phyloP scores from a whole-genome alignment of 2,888 invertebrate species.

The Hydropsyche betteni region DNA sequence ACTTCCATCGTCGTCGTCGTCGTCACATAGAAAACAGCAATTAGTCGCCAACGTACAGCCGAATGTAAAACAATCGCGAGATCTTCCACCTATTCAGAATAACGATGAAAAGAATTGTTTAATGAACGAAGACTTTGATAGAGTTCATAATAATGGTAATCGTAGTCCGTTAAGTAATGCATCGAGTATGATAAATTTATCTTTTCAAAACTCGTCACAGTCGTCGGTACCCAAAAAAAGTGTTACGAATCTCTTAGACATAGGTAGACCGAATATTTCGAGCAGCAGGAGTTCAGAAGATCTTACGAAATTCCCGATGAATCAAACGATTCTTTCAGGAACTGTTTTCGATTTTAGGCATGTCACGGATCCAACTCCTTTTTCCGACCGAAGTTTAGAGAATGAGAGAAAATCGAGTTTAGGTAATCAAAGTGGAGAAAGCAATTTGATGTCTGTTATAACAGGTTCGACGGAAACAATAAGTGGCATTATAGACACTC shows the following conservation, averaged over 20 bases:
- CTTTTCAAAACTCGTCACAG: conserved; percentile 40
- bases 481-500: conserved; percentile 75
- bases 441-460: conserved; percentile 64
- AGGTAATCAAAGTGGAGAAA: conserved; percentile 42
- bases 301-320: conserved; percentile 47
- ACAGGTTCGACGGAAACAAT: conserved; percentile 79
- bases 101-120: conserved; percentile 7
- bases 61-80: conserved; percentile 43
- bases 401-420: conserved; percentile 46
- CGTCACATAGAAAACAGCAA: conserved; percentile 8
- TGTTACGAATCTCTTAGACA: conserved; percentile 41
- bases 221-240: conserved; percentile 35
- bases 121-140: conserved; percentile 35
- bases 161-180: conserved; percentile 49
- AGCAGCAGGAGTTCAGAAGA: conserved; percentile 51
- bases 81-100: conserved; percentile 38
- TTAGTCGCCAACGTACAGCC: conserved; percentile 28
- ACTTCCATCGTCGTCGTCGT: conserved; percentile 50
- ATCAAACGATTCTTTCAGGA: conserved; percentile 49
- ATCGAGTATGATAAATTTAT: conserved; percentile 50
- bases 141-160: conserved; percentile 44
- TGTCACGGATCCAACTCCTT: conserved; percentile 42
- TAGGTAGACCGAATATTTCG: conserved; percentile 45
- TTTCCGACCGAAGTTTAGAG: conserved; percentile 26
- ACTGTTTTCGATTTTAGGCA: conserved; percentile 51